Evolutionary conservation across 1,140 invertebrate genomes (phyloP).

Genomic region (Hyphantria cunea): DNA sequence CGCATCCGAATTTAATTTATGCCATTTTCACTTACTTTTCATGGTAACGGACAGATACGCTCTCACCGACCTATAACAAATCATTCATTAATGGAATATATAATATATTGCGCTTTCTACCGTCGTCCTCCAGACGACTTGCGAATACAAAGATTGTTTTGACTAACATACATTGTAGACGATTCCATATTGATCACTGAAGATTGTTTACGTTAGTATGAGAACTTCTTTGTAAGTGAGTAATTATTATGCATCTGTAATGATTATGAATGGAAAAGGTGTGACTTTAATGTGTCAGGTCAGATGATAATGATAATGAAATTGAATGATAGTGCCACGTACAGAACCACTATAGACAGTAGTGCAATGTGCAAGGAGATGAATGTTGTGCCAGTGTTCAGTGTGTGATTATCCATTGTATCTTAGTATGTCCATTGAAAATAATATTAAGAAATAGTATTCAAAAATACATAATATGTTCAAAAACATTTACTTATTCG

Average conservation of each 20-base stretch:
- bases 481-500: too few relatives aligned
- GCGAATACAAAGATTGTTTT: too few relatives aligned
- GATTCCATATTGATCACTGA: neutral
- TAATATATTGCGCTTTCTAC: constrained; percentile 41
- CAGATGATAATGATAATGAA: too few relatives aligned
- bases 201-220: neutral
- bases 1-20: constrained; percentile 27
- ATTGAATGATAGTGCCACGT: too few relatives aligned
- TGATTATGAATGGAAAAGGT: neutral
- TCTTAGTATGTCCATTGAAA: too few relatives aligned
- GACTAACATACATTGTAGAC: neutral
- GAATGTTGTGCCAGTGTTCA: too few relatives aligned
- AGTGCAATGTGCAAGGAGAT: too few relatives aligned
- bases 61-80: constrained; percentile 48
- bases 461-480: too few relatives aligned
- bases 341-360: too few relatives aligned
- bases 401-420: too few relatives aligned
- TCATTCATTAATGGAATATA: constrained; percentile 50
- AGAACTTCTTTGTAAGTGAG: neutral
- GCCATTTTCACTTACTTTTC: constrained; percentile 17
- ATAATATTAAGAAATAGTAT: too few relatives aligned
- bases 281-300: too few relatives aligned
- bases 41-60: constrained; percentile 16
- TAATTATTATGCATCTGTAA: neutral
- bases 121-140: constrained; percentile 6